These are phyloP conservation scores for Molanna angustata DNA, from an alignment of 2,888 invertebrate genomes.

Conservation along the genomic window DNA sequence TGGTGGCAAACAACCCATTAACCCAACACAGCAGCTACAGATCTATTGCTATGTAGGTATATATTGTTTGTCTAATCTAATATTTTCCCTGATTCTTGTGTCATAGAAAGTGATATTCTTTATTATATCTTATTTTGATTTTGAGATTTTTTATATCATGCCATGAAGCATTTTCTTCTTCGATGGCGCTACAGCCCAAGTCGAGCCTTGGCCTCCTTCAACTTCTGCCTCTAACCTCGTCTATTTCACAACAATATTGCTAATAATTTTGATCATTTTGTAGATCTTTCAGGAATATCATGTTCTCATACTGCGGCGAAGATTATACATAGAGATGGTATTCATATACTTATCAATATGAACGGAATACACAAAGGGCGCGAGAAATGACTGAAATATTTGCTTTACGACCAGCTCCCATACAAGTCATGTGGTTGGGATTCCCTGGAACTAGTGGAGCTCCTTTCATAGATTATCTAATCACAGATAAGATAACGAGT, in stretches of 20 bases:
- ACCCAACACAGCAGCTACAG: no score
- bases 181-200: no score
- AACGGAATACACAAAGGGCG: slow-evolving; percentile 93
- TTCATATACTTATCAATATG: slow-evolving; percentile 91
- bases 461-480: slow-evolving; percentile 90
- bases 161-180: no score
- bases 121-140: no score
- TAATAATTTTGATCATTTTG: slow-evolving; percentile 83
- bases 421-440: slow-evolving; percentile 94
- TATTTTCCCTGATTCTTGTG: no score
- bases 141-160: no score
- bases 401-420: slow-evolving; percentile 82
- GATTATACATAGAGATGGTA: slow-evolving; percentile 80
- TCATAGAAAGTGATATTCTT: no score
- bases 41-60: no score
- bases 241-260: slow-evolving; percentile 83
- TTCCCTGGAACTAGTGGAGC: slow-evolving; percentile 94
- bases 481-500: slow-evolving; percentile 85
- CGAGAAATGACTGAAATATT: slow-evolving; percentile 93
- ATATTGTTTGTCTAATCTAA: no score
- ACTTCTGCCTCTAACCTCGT: no score
- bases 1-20: no score
- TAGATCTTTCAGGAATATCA: slow-evolving; percentile 79
- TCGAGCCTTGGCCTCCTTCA: no score
- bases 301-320: slow-evolving; percentile 93